A percentile compares a stretch with the other conserved stretches of the same genome.
phyloP scores from a whole-genome alignment of 2,113 vertebrate species.

The Chionodraco myersi region DNA sequence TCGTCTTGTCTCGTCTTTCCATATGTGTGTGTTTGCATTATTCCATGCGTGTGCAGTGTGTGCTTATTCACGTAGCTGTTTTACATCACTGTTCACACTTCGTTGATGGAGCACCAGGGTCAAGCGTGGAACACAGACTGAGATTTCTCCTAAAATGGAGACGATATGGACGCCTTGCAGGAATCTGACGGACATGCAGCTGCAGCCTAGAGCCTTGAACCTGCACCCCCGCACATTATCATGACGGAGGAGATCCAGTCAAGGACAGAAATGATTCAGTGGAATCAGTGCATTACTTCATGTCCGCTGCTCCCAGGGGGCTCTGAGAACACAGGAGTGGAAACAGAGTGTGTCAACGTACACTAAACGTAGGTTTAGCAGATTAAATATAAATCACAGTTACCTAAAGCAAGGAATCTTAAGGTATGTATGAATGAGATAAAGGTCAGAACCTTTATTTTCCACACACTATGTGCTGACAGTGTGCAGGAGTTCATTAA shows the following conservation, averaged over 20 bases:
- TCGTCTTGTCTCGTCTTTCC: conserved; percentile 1
- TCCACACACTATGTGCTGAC: neutral
- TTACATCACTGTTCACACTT: conserved; percentile 75
- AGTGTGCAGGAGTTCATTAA: neutral
- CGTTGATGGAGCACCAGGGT: conserved; percentile 52
- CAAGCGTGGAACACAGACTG: conserved; percentile 47
- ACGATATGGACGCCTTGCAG: conserved; percentile 23
- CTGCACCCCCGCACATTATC: conserved; percentile 14
- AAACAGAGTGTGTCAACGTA: conserved; percentile 24
- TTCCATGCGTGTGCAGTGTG: conserved; percentile 24
- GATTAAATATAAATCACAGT: neutral
- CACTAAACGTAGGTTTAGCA: neutral
- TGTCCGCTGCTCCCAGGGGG: conserved; percentile 37
- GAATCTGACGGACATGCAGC: conserved; percentile 47
- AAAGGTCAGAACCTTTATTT: neutral
- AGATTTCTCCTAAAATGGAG: conserved; percentile 61
- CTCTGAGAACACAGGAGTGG: conserved; percentile 51
- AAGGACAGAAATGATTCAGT: conserved; percentile 70
- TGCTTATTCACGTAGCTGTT: conserved; percentile 55
- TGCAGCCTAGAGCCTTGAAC: conserved; percentile 43
- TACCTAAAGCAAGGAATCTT: neutral
- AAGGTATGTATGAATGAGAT: neutral
- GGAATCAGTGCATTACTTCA: conserved; percentile 68
- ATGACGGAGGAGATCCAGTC: conserved; percentile 40
- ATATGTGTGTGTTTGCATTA: conserved; percentile 5